A percentile compares a stretch with the other conserved stretches of the same genome.
Evolutionary conservation across 2,888 invertebrate genomes (phyloP).

Genomic region (Eupithecia pulchellata): DNA sequence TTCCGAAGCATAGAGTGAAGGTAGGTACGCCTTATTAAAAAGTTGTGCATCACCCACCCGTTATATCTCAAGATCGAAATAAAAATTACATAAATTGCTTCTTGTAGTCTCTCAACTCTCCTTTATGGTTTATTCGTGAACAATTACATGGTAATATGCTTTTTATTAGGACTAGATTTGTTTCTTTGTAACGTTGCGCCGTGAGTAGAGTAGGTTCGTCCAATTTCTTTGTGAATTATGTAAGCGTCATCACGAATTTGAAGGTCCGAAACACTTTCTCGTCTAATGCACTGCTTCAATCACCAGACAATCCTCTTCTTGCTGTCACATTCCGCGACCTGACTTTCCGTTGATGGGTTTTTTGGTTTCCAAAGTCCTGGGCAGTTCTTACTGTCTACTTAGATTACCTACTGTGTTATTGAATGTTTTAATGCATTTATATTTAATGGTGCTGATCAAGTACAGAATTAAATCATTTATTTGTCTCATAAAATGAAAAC

Average conservation of each 20-base stretch:
- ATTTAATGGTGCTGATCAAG: background rate
- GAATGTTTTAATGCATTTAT: no score
- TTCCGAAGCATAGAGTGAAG: no score
- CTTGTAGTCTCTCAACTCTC: slow-evolving; percentile 58
- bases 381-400: background rate
- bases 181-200: slow-evolving; percentile 18
- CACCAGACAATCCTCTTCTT: slow-evolving; percentile 1
- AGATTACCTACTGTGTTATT: background rate
- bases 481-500: no score
- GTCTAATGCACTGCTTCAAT: slow-evolving; percentile 1
- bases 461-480: no score
- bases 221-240: slow-evolving; percentile 8
- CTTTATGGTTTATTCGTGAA: slow-evolving; percentile 61
- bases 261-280: slow-evolving; percentile 16
- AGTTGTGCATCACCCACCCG: slow-evolving; percentile 68
- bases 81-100: slow-evolving; percentile 77
- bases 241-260: slow-evolving; percentile 9
- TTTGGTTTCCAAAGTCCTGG: background rate
- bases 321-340: background rate
- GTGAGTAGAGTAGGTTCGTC: background rate
- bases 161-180: slow-evolving; percentile 50
- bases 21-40: slow-evolving; percentile 31
- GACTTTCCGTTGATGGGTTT: no score
- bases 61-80: slow-evolving; percentile 66
- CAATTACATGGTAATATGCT: slow-evolving; percentile 63